Conservation (phyloP, 2,888 invertebrate genomes). For the Melolontha melolontha region DNA sequence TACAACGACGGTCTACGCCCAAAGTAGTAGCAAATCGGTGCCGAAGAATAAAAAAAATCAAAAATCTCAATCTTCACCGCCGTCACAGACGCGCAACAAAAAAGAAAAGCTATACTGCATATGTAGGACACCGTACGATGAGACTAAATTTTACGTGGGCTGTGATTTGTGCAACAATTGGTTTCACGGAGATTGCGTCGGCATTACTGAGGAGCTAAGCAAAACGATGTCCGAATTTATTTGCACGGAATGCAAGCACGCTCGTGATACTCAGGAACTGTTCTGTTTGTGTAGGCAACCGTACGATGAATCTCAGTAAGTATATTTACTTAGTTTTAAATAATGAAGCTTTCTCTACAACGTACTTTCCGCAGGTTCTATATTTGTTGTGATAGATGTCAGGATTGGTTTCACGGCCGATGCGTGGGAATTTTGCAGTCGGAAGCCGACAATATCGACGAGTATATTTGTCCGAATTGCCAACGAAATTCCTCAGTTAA, state of each 20-base stretch:
- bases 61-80: constrained; percentile 45
- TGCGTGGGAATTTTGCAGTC: constrained; percentile 96
- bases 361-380: constrained; percentile 81
- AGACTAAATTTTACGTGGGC: constrained; percentile 97
- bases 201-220: constrained; percentile 92
- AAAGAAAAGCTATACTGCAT: constrained; percentile 90
- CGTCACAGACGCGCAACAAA: constrained; percentile 49
- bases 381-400: constrained; percentile 98
- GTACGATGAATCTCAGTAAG: constrained; percentile 96
- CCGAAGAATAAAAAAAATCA: constrained; percentile 44
- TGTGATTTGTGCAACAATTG: constrained; percentile 98
- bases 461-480: constrained; percentile 97
- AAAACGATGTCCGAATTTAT: constrained; percentile 91
- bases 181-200: constrained; percentile 98
- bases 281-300: constrained; percentile 97
- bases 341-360: not conserved
- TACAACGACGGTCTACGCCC: constrained; percentile 61
- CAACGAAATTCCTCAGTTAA: constrained; percentile 90
- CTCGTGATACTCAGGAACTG: constrained; percentile 89
- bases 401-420: constrained; percentile 99
- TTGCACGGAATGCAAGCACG: constrained; percentile 87
- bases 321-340: constrained; percentile 51
- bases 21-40: constrained; percentile 45
- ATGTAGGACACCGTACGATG: constrained; percentile 95
- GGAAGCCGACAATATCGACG: constrained; percentile 94